phyloP scores from a whole-genome alignment of 2,113 vertebrate species.

The Ahaetulla prasina region DNA sequence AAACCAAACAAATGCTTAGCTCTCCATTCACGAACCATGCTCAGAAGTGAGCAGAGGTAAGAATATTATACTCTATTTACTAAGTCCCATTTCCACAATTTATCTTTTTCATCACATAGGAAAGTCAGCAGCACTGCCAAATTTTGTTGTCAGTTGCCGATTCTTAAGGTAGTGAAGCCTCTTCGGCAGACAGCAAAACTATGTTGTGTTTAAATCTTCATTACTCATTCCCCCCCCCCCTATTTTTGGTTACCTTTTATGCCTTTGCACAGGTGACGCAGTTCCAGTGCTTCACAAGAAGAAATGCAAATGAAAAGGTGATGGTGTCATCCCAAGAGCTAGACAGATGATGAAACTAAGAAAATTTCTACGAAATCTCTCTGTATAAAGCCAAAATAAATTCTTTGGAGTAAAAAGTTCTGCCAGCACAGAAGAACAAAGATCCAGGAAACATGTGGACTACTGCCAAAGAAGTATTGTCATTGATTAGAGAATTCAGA shows the following conservation, averaged over 20 bases:
- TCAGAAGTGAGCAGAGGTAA: not conserved
- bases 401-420: not conserved
- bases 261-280: slow-evolving; percentile 59
- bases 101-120: not conserved
- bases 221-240: not conserved
- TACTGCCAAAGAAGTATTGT: not conserved
- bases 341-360: slow-evolving; percentile 21
- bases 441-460: not conserved
- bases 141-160: not conserved
- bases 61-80: not conserved
- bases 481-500: not conserved
- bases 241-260: slow-evolving; percentile 27
- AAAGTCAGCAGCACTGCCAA: not conserved
- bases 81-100: not conserved
- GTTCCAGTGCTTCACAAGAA: slow-evolving; percentile 45
- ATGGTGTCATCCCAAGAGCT: slow-evolving; percentile 29
- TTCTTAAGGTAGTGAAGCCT: not conserved
- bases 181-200: not conserved
- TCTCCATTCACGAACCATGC: not conserved
- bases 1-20: not conserved
- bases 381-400: slow-evolving; percentile 32
- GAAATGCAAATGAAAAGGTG: slow-evolving; percentile 58
- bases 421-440: not conserved
- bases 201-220: not conserved
- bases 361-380: slow-evolving; percentile 55